phyloP scores from a whole-genome alignment of 2,113 vertebrate species.

The Procapra przewalskii region DNA sequence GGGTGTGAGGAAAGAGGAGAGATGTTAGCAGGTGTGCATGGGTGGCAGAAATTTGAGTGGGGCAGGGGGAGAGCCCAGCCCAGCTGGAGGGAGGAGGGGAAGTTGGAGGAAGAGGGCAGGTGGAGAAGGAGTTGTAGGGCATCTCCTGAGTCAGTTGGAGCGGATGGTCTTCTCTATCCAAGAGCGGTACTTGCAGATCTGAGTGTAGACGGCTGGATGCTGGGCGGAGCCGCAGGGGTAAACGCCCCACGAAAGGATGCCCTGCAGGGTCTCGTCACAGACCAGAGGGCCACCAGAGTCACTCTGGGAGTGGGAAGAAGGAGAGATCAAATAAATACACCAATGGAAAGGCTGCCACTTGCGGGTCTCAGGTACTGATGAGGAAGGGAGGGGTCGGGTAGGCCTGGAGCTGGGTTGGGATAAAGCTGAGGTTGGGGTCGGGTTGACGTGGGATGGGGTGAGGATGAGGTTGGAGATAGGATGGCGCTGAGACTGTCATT shows the following conservation, averaged over 20 bases:
- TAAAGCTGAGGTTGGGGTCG: too few species aligned
- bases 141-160: not conserved
- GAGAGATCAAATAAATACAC: not conserved
- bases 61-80: not conserved
- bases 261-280: constrained; percentile 61
- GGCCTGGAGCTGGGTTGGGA: too few species aligned
- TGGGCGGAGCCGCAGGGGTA: constrained; percentile 63
- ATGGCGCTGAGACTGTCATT: not conserved
- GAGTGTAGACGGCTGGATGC: constrained; percentile 63
- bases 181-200: constrained; percentile 55
- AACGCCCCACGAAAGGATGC: constrained; percentile 63
- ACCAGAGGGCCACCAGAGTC: constrained; percentile 73
- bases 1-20: not conserved
- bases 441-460: not conserved
- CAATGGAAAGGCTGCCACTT: not conserved
- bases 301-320: constrained; percentile 32
- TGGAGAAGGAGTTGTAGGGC: too few species aligned
- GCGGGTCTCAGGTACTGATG: not conserved
- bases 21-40: accelerated
- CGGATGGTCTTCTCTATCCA: constrained; percentile 67
- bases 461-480: accelerated
- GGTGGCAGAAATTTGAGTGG: accelerated
- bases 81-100: not conserved
- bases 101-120: not conserved
- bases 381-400: too few species aligned